Percentiles rank a stretch among this genome's conserved stretches.
These are phyloP conservation scores for Ailuropoda melanoleuca DNA, from an alignment of 2,113 vertebrate genomes.

Conservation along the genomic window DNA sequence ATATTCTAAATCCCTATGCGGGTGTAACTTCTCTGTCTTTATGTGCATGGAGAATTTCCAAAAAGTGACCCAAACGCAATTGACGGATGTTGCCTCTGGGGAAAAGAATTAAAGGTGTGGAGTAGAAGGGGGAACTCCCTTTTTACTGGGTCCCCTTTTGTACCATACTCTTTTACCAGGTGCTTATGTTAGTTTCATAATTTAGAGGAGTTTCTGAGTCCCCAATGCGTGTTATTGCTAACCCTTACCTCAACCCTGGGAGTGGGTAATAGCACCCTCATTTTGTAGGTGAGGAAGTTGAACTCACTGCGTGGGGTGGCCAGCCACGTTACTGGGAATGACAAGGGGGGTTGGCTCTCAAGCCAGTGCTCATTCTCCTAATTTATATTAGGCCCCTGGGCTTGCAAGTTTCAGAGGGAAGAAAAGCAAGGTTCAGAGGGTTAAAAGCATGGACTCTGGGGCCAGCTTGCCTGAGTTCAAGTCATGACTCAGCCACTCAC, in stretches of 20 bases:
- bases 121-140: not conserved
- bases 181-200: not conserved
- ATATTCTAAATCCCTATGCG: not conserved
- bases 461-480: not conserved
- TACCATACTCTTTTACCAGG: not conserved
- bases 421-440: not conserved
- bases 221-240: not conserved
- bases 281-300: not conserved
- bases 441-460: not conserved
- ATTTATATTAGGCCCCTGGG: not conserved
- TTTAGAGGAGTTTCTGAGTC: not conserved
- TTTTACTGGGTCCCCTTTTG: not conserved
- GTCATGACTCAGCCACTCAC: not conserved
- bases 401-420: not conserved
- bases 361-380: not conserved
- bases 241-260: not conserved
- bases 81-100: not conserved
- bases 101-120: not conserved
- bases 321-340: not conserved
- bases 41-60: not conserved
- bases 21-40: not conserved
- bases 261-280: accelerated
- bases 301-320: not conserved
- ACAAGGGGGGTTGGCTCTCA: not conserved
- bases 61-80: not conserved